These are phyloP conservation scores for Drosophila pruinosa DNA, from an alignment of 1,140 invertebrate genomes.

Conservation along the genomic window DNA sequence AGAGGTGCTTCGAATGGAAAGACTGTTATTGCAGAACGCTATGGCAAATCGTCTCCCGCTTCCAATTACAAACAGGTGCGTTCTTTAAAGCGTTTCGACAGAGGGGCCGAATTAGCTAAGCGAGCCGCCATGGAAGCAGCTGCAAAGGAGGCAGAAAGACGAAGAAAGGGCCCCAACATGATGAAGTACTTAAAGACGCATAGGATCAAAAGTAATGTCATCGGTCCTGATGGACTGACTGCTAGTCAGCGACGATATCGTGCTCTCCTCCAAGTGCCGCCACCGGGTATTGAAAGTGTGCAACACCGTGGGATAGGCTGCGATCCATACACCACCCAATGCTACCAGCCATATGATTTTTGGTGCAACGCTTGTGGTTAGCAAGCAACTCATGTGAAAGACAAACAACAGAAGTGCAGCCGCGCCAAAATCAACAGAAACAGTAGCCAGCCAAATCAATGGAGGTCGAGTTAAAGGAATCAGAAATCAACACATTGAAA, in stretches of 20 bases:
- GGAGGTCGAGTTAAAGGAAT: too few species aligned
- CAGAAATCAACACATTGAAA: background rate
- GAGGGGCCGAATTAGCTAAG: slow-evolving; percentile 24
- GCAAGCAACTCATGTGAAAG: background rate
- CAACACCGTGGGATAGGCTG: slow-evolving; percentile 17
- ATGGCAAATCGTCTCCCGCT: too few species aligned
- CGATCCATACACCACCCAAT: background rate
- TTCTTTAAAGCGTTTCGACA: slow-evolving; percentile 27
- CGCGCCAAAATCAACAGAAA: background rate
- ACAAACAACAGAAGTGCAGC: background rate
- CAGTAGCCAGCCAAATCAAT: too few species aligned
- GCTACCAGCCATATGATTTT: background rate
- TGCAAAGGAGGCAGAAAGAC: background rate
- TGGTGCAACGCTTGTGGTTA: slow-evolving; percentile 1
- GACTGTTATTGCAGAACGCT: background rate
- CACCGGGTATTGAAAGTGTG: background rate
- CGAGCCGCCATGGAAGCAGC: background rate
- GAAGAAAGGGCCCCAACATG: slow-evolving; percentile 41
- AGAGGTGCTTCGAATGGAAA: background rate
- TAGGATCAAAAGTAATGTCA: background rate
- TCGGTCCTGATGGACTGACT: slow-evolving; percentile 39
- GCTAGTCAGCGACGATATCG: slow-evolving; percentile 19
- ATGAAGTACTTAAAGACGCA: slow-evolving; percentile 9
- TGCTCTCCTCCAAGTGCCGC: background rate
- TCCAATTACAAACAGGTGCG: too few species aligned